A percentile compares a stretch with the other conserved stretches of the same genome.
Evolutionary conservation across 1,140 invertebrate species (phyloP).

Genomic region (Cotesia typhae): DNA sequence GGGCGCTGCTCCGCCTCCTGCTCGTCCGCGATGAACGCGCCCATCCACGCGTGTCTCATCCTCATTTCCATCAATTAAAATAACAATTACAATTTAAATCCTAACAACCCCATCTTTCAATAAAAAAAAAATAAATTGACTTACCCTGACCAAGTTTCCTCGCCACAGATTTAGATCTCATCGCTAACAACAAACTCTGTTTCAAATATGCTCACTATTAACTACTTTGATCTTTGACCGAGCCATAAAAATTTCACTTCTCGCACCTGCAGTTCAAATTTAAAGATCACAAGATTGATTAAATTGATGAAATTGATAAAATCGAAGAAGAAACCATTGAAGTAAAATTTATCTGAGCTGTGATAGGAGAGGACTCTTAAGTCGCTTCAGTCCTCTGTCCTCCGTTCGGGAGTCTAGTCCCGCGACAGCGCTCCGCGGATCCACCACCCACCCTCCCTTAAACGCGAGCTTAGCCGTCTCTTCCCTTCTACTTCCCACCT

Average conservation of each 20-base stretch:
- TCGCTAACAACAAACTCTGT: constrained; percentile 56
- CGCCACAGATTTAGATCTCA: constrained; percentile 66
- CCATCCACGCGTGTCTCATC: constrained; percentile 20
- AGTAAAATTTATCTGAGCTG: too few relatives aligned
- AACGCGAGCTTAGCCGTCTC: too few relatives aligned
- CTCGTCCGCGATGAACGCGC: constrained; percentile 23
- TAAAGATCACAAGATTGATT: not conserved
- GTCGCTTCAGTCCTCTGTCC: constrained; percentile 6
- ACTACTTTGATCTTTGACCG: constrained; percentile 42
- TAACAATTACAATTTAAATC: constrained; percentile 11
- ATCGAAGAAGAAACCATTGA: not conserved
- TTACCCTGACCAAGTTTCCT: constrained; percentile 65
- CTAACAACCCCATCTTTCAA: not conserved
- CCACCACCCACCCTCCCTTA: too few relatives aligned
- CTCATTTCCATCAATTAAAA: constrained; percentile 8
- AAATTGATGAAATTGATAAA: too few relatives aligned
- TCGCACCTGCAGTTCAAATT: not conserved
- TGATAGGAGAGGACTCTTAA: not conserved
- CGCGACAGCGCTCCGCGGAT: not conserved
- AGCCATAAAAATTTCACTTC: constrained; percentile 47
- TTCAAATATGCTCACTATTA: constrained; percentile 56
- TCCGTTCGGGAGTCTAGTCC: not conserved
- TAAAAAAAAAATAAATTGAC: constrained; percentile 38
- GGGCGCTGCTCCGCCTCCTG: constrained; percentile 55
- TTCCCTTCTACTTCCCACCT: too few relatives aligned